Base-by-base conservation (phyloP, 2,113 vertebrate genomes). In the Sander vitreus region DNA sequence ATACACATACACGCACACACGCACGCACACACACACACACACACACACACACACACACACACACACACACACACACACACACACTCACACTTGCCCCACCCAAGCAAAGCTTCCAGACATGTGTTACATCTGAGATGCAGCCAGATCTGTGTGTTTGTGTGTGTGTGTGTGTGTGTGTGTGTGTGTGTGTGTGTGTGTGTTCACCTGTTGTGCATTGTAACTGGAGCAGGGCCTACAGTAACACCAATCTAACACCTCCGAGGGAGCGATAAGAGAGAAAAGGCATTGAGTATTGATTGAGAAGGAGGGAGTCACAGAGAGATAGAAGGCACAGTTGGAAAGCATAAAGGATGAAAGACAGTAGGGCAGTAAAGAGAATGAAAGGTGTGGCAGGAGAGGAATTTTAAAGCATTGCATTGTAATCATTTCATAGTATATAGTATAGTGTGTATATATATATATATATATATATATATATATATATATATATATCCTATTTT, bases 241-340 rank as follows among this genome's bases (percentile, higher is more conserved):
- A 33, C 71, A 70, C 75, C 78, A 86, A 81, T 90, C 74, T 79
- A 78, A 84, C 64, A 85, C 65, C 80, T 89, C 60, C 48, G 58
- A 83, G 48, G 68, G 51, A 53, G 63, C 30, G 13, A 73, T 63
- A 65, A 55, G 21, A 68, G 69, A 74, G 62, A 54, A 69, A 54
- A 79, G 62, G 48, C 48, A 51, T 39, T 27, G 67, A 81, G 73
- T 81, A 87, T 85, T 83, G 88, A 88, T 79, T 57, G 82, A 83
- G 39, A 78, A 63, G 12, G 43, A 85, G 27, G 75, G 27, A 71
- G 65, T 73, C 45, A 69, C 55, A 27, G 59, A 71, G 21, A 71
- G 67, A 82, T 27, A 4, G 57, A 25, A 62, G 36, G 25, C 55
- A 51, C 57, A 81, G 76, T 59, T 68, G 68, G 73, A 82, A 60